Percentiles rank a stretch among this genome's conserved stretches.
Conservation (phyloP, 1,140 invertebrate species). For the Zaprionus capensis region DNA sequence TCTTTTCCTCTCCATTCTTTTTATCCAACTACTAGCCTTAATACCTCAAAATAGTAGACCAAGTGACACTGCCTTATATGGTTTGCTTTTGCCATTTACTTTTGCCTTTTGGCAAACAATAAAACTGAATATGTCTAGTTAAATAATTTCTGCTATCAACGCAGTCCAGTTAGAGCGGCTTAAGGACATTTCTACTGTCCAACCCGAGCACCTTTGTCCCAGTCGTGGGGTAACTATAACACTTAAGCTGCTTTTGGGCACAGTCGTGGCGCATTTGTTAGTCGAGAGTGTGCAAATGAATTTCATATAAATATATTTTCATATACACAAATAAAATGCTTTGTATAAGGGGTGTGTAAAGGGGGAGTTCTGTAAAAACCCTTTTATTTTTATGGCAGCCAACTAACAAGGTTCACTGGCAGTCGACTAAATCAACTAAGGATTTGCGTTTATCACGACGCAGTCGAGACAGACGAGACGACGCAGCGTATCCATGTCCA, state of each 20-base stretch:
- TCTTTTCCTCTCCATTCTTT: too few relatives aligned
- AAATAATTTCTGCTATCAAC: conserved; percentile 71
- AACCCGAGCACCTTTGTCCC: conserved; percentile 54
- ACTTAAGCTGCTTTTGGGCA: conserved; percentile 75
- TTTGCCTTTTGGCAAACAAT: conserved; percentile 51
- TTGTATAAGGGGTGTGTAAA: background rate
- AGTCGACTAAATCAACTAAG: conserved; percentile 70
- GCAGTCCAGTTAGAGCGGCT: conserved; percentile 40
- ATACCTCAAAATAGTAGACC: background rate
- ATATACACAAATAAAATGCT: conserved; percentile 39
- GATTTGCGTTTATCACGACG: conserved; percentile 69
- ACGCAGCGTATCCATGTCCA: conserved; percentile 11
- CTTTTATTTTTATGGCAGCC: conserved; percentile 67
- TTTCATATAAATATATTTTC: conserved; percentile 56
- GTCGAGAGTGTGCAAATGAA: conserved; percentile 42
- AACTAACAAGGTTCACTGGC: conserved; percentile 64
- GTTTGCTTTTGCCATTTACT: background rate
- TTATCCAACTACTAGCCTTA: background rate
- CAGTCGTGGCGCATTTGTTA: conserved; percentile 72
- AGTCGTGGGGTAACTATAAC: conserved; percentile 68
- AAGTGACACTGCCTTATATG: background rate
- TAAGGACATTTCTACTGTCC: conserved; percentile 22
- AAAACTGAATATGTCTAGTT: conserved; percentile 59
- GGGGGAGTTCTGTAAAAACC: background rate
- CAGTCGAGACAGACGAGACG: conserved; percentile 15